phyloP scores from a whole-genome alignment of 2,113 vertebrate species.

The Mohoua ochrocephala region DNA sequence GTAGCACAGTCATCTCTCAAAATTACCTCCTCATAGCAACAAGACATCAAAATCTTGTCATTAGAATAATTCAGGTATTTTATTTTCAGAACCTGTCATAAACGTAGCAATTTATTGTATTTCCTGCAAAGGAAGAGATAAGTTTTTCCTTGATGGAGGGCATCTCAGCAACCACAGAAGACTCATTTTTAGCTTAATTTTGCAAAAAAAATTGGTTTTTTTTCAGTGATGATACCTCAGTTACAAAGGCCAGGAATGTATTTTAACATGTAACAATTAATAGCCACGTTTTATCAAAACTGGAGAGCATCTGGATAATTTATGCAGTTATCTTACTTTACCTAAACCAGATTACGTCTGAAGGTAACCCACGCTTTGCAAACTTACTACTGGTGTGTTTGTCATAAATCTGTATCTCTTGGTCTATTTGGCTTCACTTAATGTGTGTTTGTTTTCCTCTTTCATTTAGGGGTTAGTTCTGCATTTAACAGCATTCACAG shows the following conservation, averaged over 20 bases:
- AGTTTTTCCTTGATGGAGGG: background rate
- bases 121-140: background rate
- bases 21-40: background rate
- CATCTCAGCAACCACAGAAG: background rate
- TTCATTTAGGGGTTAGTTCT: background rate
- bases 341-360: background rate
- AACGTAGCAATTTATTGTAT: background rate
- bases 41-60: background rate
- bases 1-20: background rate
- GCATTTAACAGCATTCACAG: background rate
- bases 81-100: background rate
- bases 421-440: background rate
- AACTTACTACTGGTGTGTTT: background rate
- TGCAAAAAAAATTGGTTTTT: background rate
- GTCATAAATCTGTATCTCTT: background rate
- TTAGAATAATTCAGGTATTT: slow-evolving; percentile 25
- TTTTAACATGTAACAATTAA: slow-evolving; percentile 3
- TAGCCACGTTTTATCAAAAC: background rate
- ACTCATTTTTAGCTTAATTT: slow-evolving; percentile 16
- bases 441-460: background rate
- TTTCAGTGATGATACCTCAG: background rate
- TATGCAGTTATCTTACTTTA: background rate
- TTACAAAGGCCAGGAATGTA: background rate
- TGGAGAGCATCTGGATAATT: background rate
- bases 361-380: background rate